phyloP scores from a whole-genome alignment of 2,113 vertebrate species.

The Vimba vimba region DNA sequence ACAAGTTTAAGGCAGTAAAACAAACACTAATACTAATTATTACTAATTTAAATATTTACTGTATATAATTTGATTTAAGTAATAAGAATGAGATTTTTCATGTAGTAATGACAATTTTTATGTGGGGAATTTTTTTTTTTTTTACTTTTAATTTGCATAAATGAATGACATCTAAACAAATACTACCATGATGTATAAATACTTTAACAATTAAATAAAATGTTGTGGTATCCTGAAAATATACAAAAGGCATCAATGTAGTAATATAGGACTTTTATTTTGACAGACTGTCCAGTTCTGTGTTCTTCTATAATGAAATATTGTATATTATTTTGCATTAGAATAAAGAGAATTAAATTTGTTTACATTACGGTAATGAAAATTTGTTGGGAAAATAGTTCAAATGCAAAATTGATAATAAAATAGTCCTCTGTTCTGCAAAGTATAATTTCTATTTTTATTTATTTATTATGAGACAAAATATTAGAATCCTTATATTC shows the following conservation, averaged over 20 bases:
- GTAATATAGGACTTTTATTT: not conserved
- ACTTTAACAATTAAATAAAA: not conserved
- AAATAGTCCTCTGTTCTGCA: too few relatives aligned
- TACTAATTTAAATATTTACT: not conserved
- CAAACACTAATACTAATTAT: not conserved
- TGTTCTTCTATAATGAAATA: not conserved
- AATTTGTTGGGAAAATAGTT: not conserved
- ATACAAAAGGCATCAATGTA: not conserved
- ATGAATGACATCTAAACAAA: not conserved
- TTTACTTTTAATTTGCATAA: not conserved
- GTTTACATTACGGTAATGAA: not conserved
- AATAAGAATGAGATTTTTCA: not conserved
- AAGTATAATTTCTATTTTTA: not conserved
- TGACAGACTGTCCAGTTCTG: not conserved
- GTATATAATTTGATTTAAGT: not conserved
- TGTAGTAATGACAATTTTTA: not conserved
- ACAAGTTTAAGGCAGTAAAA: not conserved
- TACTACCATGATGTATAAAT: not conserved
- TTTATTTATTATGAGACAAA: not conserved
- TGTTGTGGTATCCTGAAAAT: not conserved
- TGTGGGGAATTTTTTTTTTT: not conserved
- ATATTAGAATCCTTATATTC: not conserved
- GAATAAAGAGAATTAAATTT: not conserved
- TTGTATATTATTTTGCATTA: not conserved
- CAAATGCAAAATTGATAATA: too few relatives aligned